A percentile compares a stretch with the other conserved stretches of the same genome.
phyloP scores from a whole-genome alignment of 2,113 vertebrate species.

The Plectropomus leopardus region DNA sequence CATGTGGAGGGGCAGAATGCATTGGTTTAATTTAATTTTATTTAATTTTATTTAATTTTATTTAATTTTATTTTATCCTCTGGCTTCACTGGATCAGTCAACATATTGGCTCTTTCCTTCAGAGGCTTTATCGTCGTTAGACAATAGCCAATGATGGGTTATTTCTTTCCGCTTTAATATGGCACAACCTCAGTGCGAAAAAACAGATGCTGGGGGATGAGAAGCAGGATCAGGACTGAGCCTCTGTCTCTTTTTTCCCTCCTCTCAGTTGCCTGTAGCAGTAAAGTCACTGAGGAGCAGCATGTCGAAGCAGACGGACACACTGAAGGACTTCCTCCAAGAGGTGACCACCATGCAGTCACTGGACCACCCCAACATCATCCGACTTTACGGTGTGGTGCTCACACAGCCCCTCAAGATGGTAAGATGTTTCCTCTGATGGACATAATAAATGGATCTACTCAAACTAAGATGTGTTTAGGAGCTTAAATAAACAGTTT shows the following conservation, averaged over 20 bases:
- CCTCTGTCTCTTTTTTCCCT: background rate
- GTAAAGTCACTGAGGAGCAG: constrained; percentile 88
- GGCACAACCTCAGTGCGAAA: background rate
- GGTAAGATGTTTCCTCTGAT: constrained; percentile 75
- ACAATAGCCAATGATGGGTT: no score
- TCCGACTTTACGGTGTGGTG: constrained; percentile 90
- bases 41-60: no score
- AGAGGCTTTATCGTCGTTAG: no score
- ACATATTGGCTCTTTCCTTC: no score
- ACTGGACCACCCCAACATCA: constrained; percentile 90
- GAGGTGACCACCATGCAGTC: constrained; percentile 92
- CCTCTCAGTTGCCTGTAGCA: constrained; percentile 87
- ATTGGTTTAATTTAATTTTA: no score
- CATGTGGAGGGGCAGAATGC: no score
- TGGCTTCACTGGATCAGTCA: no score
- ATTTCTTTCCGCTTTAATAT: no score
- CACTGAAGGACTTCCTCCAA: constrained; percentile 89
- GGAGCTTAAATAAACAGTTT: background rate
- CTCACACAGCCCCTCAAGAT: constrained; percentile 92
- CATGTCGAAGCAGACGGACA: constrained; percentile 77
- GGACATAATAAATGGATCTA: background rate
- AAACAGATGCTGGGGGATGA: no score
- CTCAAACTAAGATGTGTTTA: background rate
- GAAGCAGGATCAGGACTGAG: background rate
- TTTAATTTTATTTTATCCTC: no score